Percentiles rank a stretch among this genome's conserved stretches.
Evolutionary conservation across 2,888 invertebrate genomes (phyloP).

Genomic region (Brassicogethes aeneus): DNA sequence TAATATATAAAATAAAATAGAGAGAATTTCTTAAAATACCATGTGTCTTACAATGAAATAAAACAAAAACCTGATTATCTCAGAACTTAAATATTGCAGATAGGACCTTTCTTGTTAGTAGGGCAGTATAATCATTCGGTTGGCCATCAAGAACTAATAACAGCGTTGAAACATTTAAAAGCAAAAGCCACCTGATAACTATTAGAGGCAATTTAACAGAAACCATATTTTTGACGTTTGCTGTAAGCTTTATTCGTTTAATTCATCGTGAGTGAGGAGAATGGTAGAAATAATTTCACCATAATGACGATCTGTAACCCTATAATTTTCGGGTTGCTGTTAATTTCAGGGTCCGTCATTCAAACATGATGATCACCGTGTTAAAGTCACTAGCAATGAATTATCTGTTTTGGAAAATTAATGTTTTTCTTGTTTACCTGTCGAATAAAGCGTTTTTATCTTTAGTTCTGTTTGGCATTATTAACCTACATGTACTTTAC

Average conservation of each 20-base stretch:
- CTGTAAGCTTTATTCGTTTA: constrained; percentile 1
- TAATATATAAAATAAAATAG: too few species aligned
- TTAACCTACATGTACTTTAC: too few species aligned
- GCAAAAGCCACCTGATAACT: constrained; percentile 1
- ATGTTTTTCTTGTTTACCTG: constrained; percentile 20
- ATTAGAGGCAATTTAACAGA: not conserved
- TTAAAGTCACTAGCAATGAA: too few species aligned
- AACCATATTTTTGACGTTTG: not conserved
- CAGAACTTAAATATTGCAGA: too few species aligned
- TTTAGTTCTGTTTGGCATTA: too few species aligned
- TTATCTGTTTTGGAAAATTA: constrained; percentile 14
- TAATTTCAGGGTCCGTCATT: constrained; percentile 23
- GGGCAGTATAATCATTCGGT: not conserved
- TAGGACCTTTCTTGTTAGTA: too few species aligned
- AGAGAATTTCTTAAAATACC: too few species aligned
- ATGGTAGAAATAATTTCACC: constrained; percentile 16
- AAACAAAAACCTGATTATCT: too few species aligned
- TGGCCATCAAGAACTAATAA: not conserved
- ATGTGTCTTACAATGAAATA: too few species aligned
- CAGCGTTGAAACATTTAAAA: not conserved
- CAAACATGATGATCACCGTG: constrained; percentile 5
- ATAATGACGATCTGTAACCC: constrained; percentile 16
- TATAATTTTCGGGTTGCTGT: constrained; percentile 23
- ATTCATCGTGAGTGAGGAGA: too few species aligned
- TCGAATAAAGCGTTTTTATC: too few species aligned